Evolutionary conservation across 2,113 vertebrate species (phyloP).

Genomic region (Noctilio leporinus): DNA sequence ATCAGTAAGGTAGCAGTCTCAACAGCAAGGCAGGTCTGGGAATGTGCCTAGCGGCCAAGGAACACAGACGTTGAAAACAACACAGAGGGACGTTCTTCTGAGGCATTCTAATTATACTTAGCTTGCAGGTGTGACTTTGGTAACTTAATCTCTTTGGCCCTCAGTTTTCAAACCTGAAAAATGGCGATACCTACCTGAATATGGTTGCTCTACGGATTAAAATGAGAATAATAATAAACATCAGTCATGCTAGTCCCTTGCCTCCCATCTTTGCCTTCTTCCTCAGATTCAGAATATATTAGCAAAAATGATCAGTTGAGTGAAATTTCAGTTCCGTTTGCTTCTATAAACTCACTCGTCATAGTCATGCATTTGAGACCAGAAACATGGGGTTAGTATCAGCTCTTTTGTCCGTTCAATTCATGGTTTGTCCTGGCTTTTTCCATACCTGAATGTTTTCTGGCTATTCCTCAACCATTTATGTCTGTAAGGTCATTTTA

Average conservation of each 20-base stretch:
- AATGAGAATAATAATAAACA: not conserved
- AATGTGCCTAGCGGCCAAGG: conserved; percentile 32
- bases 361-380: not conserved
- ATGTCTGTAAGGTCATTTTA: not conserved
- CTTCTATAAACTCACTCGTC: not conserved
- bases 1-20: conserved; percentile 67
- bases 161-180: not conserved
- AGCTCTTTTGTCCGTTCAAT: not conserved
- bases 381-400: not conserved
- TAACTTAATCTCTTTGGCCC: not conserved
- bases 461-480: not conserved
- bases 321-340: not conserved
- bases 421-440: not conserved
- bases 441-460: not conserved
- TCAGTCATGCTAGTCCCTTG: not conserved
- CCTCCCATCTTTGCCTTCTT: conserved; percentile 11
- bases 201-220: not conserved
- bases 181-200: not conserved
- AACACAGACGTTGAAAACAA: conserved; percentile 12
- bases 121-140: not conserved
- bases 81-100: not conserved
- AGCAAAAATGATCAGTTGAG: not conserved
- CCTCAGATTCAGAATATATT: conserved; percentile 19
- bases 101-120: not conserved
- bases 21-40: conserved; percentile 61